Base-by-base conservation (phyloP, 1,140 invertebrate species). In the Thaumatotibia leucotreta region DNA sequence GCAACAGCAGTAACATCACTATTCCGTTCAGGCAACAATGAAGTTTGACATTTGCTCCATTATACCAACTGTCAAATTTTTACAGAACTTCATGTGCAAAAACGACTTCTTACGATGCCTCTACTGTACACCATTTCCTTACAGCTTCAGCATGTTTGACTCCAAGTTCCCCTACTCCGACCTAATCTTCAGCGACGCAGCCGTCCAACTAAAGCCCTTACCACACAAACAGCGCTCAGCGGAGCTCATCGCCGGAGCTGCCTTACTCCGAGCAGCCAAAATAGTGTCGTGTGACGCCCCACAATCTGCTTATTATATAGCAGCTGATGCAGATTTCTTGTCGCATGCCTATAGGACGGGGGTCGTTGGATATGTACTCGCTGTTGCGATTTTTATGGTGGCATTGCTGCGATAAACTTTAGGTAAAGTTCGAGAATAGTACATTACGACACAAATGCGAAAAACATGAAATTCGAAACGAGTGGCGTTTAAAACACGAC, bases 111-210 rank as follows among this genome's bases (percentile, higher is more conserved):
- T n/a, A n/a, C n/a, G n/a, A n/a, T n/a, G n/a, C n/a, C n/a, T n/a
- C n/a, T n/a, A n/a, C n/a, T n/a, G n/a, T n/a, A n/a, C n/a, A n/a
- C n/a, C n/a, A 54, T 64, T 82, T 73, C 73, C 64, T 88, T 91
- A 35, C 86, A 96, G 96, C 77, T 97, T 97, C 82, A 96, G 96
- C 70, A 97, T 98, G 96, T 98, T 97, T 83, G 95, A 94, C 63
- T 98, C 97, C 0, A 86, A 91, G 11, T 92, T 95, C 1, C 96
- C 96, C 0, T 96, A 95, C 80, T 94, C 95, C 52, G 97, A 98
- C 90, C 88, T 98, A 0, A 98, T 98, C 69, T 98, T 98, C 89
- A 97, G 97, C 91, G 97, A 98, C 84, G 96, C 97, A 0, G 96
- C 97, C 0, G 95, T 97, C 27, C 96, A 97, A 74, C 86, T 98